These are phyloP conservation scores for Lamproptera curius DNA, from an alignment of 2,888 invertebrate species.

Conservation along the genomic window DNA sequence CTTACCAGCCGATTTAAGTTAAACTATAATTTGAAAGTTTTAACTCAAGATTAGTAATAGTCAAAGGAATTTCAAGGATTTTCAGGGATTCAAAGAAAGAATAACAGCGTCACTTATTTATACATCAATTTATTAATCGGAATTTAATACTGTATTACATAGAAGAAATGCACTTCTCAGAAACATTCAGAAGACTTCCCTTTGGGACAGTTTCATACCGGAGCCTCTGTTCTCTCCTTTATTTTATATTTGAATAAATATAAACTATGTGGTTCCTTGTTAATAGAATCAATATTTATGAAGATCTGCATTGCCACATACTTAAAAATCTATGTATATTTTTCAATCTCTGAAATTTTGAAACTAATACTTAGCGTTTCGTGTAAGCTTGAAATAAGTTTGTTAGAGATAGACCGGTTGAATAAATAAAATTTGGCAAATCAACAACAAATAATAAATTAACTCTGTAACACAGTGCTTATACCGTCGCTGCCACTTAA, in stretches of 20 bases:
- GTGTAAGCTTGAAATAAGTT: conserved; percentile 62
- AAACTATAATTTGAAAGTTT: too few species aligned
- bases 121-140: conserved; percentile 78
- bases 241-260: conserved; percentile 64
- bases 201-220: conserved; percentile 70
- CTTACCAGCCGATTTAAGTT: too few species aligned
- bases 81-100: too few species aligned
- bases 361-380: conserved; percentile 55
- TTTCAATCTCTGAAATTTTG: conserved; percentile 67
- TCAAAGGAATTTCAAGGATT: too few species aligned
- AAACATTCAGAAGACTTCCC: conserved; percentile 92
- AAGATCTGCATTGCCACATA: conserved; percentile 79
- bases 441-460: conserved; percentile 71
- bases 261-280: conserved; percentile 54
- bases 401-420: conserved; percentile 56
- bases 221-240: conserved; percentile 54
- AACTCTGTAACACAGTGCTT: conserved; percentile 52
- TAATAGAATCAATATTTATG: conserved; percentile 67
- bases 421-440: conserved; percentile 77
- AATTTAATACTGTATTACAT: conserved; percentile 94
- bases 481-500: conserved; percentile 70
- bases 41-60: too few species aligned
- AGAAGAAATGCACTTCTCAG: conserved; percentile 94
- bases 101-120: conserved; percentile 40
- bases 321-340: conserved; percentile 78